Conservation (phyloP, 2,797 vertebrate species). For the Ptychobarbus kaznakovi region DNA sequence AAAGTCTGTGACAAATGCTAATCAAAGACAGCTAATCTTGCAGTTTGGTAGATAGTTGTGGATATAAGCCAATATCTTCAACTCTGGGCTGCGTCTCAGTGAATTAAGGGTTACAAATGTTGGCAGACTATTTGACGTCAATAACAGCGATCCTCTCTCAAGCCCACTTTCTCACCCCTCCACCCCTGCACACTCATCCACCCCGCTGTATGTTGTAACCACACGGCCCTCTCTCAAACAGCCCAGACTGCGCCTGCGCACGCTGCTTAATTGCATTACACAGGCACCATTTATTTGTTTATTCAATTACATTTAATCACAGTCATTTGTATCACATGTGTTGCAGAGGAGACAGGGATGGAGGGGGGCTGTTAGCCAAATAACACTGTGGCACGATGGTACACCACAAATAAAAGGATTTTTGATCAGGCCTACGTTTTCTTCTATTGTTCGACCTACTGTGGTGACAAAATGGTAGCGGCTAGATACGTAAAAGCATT, state of each 20-base stretch:
- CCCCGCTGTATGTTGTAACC: neutral
- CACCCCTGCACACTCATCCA: constrained; percentile 12
- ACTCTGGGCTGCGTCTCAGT: constrained; percentile 50
- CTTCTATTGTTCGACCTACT: neutral
- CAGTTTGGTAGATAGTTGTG: neutral
- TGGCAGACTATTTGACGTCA: constrained; percentile 69
- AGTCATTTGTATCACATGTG: constrained; percentile 80
- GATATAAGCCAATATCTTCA: neutral
- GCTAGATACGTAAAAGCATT: neutral
- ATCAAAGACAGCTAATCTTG: neutral
- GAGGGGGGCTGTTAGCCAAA: constrained; percentile 54
- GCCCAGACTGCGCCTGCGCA: constrained; percentile 64
- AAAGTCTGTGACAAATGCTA: neutral
- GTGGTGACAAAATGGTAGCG: neutral
- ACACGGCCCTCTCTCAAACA: constrained; percentile 67
- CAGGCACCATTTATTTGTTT: constrained; percentile 79
- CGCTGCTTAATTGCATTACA: constrained; percentile 76
- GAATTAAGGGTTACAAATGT: constrained; percentile 61
- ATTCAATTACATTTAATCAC: constrained; percentile 84
- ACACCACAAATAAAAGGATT: constrained; percentile 17
- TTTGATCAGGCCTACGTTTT: neutral
- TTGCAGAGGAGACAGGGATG: constrained; percentile 59
- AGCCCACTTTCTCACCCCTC: constrained; percentile 44
- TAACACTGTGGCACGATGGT: constrained; percentile 40
- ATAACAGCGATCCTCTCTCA: constrained; percentile 64